Evolutionary conservation across 1,140 invertebrate genomes (phyloP).

Genomic region (Panagrolaimus sp.): DNA sequence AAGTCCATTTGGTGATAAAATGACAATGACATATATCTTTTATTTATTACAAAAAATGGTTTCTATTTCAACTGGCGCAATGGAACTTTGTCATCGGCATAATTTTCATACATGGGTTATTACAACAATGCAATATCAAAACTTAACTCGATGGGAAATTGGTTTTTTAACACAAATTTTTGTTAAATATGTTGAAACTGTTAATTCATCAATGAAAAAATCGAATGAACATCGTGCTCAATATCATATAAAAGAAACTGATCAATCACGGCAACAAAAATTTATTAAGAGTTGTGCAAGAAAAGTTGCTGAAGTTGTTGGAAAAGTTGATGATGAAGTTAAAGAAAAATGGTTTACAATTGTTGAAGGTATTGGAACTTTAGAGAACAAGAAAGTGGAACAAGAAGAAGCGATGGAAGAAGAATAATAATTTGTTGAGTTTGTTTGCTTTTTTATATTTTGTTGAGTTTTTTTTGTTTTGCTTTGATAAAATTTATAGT

Average conservation of each 20-base stretch:
- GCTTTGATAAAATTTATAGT: neutral
- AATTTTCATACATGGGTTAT: constrained; percentile 1
- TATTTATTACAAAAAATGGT: neutral
- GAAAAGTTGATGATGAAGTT: neutral
- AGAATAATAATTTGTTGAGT: neutral
- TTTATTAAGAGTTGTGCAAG: neutral
- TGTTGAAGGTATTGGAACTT: neutral
- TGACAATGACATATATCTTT: neutral
- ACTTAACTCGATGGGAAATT: neutral
- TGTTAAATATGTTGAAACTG: neutral
- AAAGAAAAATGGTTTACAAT: neutral
- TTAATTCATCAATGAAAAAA: neutral
- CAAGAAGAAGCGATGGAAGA: too few species aligned
- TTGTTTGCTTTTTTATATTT: neutral
- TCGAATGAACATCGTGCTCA: neutral
- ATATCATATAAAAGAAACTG: neutral
- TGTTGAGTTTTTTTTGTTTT: constrained; percentile 10
- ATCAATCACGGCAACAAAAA: neutral
- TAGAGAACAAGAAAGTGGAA: neutral
- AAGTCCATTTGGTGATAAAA: neutral
- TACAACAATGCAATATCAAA: neutral
- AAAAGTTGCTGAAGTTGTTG: neutral
- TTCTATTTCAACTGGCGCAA: neutral
- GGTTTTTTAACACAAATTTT: constrained; percentile 1
- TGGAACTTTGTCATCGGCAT: neutral